A percentile compares a stretch with the other conserved stretches of the same genome.
Conservation (phyloP, 2,113 vertebrate species). For the Podilymbus podiceps region DNA sequence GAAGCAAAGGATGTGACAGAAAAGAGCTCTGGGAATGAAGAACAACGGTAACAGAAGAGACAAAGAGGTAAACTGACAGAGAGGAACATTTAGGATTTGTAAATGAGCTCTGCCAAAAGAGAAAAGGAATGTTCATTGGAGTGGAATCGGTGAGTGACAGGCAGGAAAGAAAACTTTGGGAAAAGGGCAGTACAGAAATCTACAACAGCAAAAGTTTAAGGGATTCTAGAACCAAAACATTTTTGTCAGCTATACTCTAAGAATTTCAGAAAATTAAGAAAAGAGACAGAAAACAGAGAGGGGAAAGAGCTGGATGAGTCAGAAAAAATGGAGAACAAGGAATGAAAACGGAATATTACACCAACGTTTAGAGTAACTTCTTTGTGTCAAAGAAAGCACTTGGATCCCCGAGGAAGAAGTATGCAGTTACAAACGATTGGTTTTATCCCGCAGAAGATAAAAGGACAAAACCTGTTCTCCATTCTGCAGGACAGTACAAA, state of each 20-base stretch:
- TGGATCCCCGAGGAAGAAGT: neutral
- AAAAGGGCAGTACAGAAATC: neutral
- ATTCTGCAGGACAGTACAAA: neutral
- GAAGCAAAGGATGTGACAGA: slow-evolving; percentile 60
- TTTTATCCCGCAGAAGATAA: neutral
- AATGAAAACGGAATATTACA: neutral
- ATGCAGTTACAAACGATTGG: neutral
- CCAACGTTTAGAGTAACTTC: neutral
- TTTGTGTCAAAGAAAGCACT: neutral
- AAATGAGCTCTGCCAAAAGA: slow-evolving; percentile 53
- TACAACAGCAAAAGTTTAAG: neutral
- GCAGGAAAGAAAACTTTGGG: neutral
- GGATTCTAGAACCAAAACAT: neutral
- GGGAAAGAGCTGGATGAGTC: neutral
- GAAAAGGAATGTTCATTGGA: slow-evolving; percentile 14
- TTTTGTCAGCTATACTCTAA: neutral
- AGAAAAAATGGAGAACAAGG: neutral
- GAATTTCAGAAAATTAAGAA: neutral
- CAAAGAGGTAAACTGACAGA: slow-evolving; percentile 54
- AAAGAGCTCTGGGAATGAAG: slow-evolving; percentile 58
- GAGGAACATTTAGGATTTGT: slow-evolving; percentile 50
- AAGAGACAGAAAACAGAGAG: neutral
- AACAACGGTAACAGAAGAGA: neutral
- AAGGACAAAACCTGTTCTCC: neutral
- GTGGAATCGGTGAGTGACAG: neutral